These are phyloP conservation scores for Brachionus rubens DNA, from an alignment of 1,140 invertebrate genomes.

Conservation along the genomic window DNA sequence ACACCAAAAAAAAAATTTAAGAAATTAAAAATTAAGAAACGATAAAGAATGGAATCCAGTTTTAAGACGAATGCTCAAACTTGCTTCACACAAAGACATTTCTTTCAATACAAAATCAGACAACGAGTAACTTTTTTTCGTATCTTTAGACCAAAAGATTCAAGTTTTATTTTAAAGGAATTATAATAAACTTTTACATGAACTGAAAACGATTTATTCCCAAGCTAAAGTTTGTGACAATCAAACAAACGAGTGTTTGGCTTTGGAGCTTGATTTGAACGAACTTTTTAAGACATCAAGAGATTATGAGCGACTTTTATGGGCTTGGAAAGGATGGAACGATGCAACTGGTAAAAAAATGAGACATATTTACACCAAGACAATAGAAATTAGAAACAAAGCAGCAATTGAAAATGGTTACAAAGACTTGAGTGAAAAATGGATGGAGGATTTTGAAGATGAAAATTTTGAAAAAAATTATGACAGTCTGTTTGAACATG, in stretches of 20 bases:
- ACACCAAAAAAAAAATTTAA: neutral
- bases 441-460: constrained; percentile 52
- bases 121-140: constrained; percentile 15
- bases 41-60: neutral
- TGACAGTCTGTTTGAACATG: constrained; percentile 51
- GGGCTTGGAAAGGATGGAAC: constrained; percentile 54
- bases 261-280: constrained; percentile 50
- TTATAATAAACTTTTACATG: neutral
- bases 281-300: constrained; percentile 51
- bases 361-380: constrained; percentile 48
- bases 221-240: constrained; percentile 49
- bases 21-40: neutral
- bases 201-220: constrained; percentile 50
- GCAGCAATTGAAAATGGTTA: constrained; percentile 54
- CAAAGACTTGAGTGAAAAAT: constrained; percentile 51
- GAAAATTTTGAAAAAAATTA: constrained; percentile 51
- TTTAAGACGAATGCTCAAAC: constrained; percentile 9
- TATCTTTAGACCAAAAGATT: no score
- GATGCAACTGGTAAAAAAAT: constrained; percentile 52
- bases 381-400: constrained; percentile 52
- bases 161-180: no score
- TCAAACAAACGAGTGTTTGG: constrained; percentile 41
- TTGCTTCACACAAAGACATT: neutral
- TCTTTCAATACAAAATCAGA: neutral
- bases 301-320: constrained; percentile 50